A percentile compares a stretch with the other conserved stretches of the same genome.
phyloP scores from a whole-genome alignment of 2,888 invertebrate genomes.

The Luperina nickerlii region DNA sequence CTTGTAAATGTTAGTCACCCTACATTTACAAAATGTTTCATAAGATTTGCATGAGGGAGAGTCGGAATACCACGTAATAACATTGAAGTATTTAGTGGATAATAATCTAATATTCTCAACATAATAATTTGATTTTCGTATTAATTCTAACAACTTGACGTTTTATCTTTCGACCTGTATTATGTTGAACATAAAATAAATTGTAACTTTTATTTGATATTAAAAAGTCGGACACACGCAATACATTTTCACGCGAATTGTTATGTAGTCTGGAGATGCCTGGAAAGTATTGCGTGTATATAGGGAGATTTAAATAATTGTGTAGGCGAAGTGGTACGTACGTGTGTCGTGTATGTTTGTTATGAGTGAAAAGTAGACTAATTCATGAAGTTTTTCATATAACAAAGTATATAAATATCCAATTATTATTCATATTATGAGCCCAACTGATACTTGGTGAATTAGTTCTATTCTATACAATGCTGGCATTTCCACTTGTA shows the following conservation, averaged over 20 bases:
- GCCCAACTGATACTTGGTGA: conserved; percentile 32
- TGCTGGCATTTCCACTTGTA: conserved; percentile 45
- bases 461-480: conserved; percentile 39
- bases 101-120: conserved; percentile 53
- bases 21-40: conserved; percentile 11
- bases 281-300: conserved; percentile 15
- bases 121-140: conserved; percentile 53
- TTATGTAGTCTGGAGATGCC: not conserved
- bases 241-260: conserved; percentile 9
- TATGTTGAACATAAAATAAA: conserved; percentile 49
- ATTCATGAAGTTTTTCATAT: conserved; percentile 23
- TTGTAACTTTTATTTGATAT: conserved; percentile 23
- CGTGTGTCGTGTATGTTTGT: conserved; percentile 30
- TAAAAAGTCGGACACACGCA: conserved; percentile 8
- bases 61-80: conserved; percentile 18
- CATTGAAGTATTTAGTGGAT: conserved; percentile 40
- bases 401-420: conserved; percentile 34
- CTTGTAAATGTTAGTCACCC: not conserved
- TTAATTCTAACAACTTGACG: conserved; percentile 38
- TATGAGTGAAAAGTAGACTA: conserved; percentile 15
- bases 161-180: conserved; percentile 31
- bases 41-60: not conserved
- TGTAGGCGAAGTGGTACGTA: conserved; percentile 1
- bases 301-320: conserved; percentile 14
- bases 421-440: conserved; percentile 9